phyloP scores from a whole-genome alignment of 2,797 vertebrate genomes.

The Tolypeutes matacus region DNA sequence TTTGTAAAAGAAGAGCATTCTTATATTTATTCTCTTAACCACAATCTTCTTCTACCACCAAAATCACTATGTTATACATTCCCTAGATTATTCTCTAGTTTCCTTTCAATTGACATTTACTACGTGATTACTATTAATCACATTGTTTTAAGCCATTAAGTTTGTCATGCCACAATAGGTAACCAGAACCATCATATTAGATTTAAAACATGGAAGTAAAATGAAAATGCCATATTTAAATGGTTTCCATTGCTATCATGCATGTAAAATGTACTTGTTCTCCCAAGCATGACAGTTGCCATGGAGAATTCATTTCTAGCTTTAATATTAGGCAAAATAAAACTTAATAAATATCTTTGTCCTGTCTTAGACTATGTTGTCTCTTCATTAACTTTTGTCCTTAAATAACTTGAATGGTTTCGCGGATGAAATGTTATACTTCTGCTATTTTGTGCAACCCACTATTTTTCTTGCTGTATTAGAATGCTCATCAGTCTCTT shows the following conservation, averaged over 20 bases:
- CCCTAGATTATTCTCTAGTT: too few relatives aligned
- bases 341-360: constrained; percentile 49
- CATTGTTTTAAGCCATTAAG: not conserved
- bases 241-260: constrained; percentile 24
- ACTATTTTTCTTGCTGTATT: constrained; percentile 16
- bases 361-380: constrained; percentile 16
- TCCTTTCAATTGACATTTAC: too few relatives aligned
- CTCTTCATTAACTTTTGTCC: constrained; percentile 52
- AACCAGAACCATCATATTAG: not conserved
- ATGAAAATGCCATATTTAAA: constrained; percentile 55
- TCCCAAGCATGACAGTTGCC: not conserved
- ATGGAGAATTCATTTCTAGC: constrained; percentile 50
- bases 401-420: constrained; percentile 41
- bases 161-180: constrained; percentile 20
- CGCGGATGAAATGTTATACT: not conserved
- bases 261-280: constrained; percentile 29
- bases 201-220: constrained; percentile 44
- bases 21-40: too few relatives aligned
- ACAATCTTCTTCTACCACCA: too few relatives aligned
- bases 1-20: too few relatives aligned
- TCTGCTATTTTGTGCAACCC: not conserved
- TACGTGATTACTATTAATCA: not conserved
- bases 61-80: too few relatives aligned
- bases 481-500: not conserved
- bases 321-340: constrained; percentile 41